A percentile compares a stretch with the other conserved stretches of the same genome.
phyloP scores from a whole-genome alignment of 2,113 vertebrate species.

The Turdus rufiventris region DNA sequence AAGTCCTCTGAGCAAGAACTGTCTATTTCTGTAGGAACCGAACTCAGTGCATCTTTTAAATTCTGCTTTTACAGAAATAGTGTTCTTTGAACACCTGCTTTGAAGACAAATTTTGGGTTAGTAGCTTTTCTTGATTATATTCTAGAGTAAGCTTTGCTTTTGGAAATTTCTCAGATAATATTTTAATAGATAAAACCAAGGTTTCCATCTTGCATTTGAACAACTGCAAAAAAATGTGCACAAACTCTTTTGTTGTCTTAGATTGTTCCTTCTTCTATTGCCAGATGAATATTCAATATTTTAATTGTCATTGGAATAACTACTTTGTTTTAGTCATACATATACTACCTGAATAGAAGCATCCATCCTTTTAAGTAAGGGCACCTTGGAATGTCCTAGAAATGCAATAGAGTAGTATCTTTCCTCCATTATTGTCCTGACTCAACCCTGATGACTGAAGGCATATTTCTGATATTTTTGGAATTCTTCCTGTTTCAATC shows the following conservation, averaged over 20 bases:
- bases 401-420: neutral
- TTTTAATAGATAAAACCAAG: neutral
- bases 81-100: neutral
- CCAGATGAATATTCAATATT: neutral
- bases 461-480: neutral
- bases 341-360: neutral
- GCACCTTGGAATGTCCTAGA: neutral
- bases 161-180: neutral
- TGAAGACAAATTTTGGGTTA: neutral
- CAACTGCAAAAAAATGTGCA: neutral
- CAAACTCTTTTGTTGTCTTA: neutral
- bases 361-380: neutral
- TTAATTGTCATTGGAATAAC: neutral
- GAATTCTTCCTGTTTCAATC: neutral
- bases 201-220: neutral
- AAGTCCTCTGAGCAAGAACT: neutral
- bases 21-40: neutral
- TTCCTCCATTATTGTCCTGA: neutral
- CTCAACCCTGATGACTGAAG: neutral
- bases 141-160: neutral
- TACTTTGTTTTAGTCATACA: neutral
- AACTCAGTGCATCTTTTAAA: neutral
- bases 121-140: neutral
- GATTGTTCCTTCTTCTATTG: neutral
- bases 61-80: neutral